Conservation (phyloP, 2,797 vertebrate species). For the Triplophysa yarkandensis region DNA sequence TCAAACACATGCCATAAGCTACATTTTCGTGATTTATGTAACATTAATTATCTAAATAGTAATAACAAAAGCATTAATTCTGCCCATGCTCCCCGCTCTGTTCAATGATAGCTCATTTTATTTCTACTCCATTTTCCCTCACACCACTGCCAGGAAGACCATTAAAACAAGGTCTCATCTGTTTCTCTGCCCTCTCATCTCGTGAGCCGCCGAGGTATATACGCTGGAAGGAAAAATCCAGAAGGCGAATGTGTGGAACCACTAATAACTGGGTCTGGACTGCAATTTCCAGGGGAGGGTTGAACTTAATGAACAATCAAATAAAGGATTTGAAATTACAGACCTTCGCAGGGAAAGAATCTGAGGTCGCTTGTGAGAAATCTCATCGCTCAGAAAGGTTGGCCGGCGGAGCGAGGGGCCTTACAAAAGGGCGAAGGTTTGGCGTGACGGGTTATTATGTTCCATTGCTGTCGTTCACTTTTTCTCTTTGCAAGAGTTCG, state of each 20-base stretch:
- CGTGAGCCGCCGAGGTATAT: conserved; percentile 28
- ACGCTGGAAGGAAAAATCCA: conserved; percentile 52
- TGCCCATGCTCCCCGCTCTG: conserved; percentile 42
- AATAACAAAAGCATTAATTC: conserved; percentile 53
- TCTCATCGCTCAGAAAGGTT: conserved; percentile 42
- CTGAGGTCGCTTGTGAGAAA: conserved; percentile 51
- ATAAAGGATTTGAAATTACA: conserved; percentile 64
- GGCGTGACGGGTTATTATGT: neutral
- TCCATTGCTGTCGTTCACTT: conserved; percentile 23
- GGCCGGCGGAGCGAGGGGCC: conserved; percentile 35
- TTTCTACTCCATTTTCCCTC: conserved; percentile 25
- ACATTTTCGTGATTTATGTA: neutral
- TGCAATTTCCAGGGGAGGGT: conserved; percentile 65
- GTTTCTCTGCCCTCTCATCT: conserved; percentile 52
- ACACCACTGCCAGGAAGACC: conserved; percentile 44
- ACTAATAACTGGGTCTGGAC: conserved; percentile 61
- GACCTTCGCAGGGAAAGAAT: conserved; percentile 53
- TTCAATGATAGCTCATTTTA: conserved; percentile 23
- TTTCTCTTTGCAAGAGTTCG: conserved; percentile 29
- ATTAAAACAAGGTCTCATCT: conserved; percentile 52
- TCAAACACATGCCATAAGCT: neutral
- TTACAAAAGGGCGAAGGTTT: conserved; percentile 26
- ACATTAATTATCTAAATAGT: conserved; percentile 47
- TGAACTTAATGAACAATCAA: conserved; percentile 73
- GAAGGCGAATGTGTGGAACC: conserved; percentile 57